These are phyloP conservation scores for Cataglyphis rosenhaueri DNA, from an alignment of 2,888 invertebrate genomes.

Conservation along the genomic window DNA sequence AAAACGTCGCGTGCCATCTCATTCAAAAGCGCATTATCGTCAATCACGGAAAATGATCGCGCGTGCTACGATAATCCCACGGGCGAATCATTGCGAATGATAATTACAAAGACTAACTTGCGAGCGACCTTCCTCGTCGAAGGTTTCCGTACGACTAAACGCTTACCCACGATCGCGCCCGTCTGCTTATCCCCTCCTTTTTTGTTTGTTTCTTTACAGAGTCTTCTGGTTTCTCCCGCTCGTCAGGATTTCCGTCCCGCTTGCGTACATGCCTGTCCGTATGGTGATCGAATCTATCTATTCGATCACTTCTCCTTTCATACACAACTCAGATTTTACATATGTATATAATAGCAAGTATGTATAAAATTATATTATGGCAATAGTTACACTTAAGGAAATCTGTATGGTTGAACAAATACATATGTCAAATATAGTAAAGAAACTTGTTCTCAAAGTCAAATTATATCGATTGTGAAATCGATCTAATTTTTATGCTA, in stretches of 20 bases:
- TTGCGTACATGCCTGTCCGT: background rate
- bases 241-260: conserved; percentile 8
- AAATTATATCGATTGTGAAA: background rate
- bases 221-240: conserved; percentile 12
- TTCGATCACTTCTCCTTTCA: background rate
- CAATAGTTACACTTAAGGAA: background rate
- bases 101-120: background rate
- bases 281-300: background rate
- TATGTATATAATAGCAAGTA: background rate
- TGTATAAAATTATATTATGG: too few relatives aligned
- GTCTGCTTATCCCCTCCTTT: conserved; percentile 64
- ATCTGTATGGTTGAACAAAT: background rate
- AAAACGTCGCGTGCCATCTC: background rate
- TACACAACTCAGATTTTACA: background rate
- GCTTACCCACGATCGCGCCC: conserved; percentile 21
- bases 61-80: conserved; percentile 6
- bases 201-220: conserved; percentile 24
- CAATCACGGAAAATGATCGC: background rate
- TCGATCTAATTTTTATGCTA: too few relatives aligned
- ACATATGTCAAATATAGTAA: background rate
- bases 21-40: background rate
- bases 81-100: conserved; percentile 11
- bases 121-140: conserved; percentile 1
- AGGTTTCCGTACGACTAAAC: conserved; percentile 57
- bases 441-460: background rate